These are phyloP conservation scores for Scaptomyza flava DNA, from an alignment of 2,888 invertebrate genomes.

Conservation along the genomic window DNA sequence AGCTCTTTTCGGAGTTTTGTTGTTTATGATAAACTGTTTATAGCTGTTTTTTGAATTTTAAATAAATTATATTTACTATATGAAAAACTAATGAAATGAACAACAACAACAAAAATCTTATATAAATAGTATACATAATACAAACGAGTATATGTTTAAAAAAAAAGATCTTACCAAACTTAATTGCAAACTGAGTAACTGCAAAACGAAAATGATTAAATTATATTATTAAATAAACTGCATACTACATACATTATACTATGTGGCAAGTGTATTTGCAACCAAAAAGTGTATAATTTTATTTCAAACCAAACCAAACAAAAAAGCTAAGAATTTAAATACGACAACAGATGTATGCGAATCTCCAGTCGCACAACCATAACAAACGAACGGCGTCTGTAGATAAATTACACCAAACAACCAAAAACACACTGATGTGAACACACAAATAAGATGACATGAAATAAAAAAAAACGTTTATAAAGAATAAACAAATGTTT, in stretches of 20 bases:
- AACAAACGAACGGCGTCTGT: constrained; percentile 71
- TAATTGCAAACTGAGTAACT: constrained; percentile 53
- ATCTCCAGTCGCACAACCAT: constrained; percentile 36
- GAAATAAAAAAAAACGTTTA: constrained; percentile 82
- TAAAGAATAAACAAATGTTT: constrained; percentile 83
- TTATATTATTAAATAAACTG: constrained; percentile 60
- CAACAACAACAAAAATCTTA: constrained; percentile 50
- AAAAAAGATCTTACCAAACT: constrained; percentile 68
- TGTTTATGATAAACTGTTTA: constrained; percentile 77
- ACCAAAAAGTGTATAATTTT: constrained; percentile 60
- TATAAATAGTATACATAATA: constrained; percentile 50
- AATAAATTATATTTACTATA: constrained; percentile 77
- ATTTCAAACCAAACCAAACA: constrained; percentile 55
- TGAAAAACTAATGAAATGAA: constrained; percentile 43
- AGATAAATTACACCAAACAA: constrained; percentile 69
- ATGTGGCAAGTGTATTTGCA: constrained; percentile 58
- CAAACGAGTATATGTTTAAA: constrained; percentile 69
- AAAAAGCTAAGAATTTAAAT: constrained; percentile 45
- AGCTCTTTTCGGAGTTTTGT: constrained; percentile 76
- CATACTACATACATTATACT: constrained; percentile 50
- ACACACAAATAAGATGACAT: constrained; percentile 63
- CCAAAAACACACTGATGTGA: constrained; percentile 58
- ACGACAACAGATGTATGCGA: constrained; percentile 46
- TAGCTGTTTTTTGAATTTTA: constrained; percentile 80
- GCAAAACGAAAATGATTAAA: constrained; percentile 59